Base-by-base conservation (phyloP, 2,888 invertebrate genomes). In the Daptonema setosum region DNA sequence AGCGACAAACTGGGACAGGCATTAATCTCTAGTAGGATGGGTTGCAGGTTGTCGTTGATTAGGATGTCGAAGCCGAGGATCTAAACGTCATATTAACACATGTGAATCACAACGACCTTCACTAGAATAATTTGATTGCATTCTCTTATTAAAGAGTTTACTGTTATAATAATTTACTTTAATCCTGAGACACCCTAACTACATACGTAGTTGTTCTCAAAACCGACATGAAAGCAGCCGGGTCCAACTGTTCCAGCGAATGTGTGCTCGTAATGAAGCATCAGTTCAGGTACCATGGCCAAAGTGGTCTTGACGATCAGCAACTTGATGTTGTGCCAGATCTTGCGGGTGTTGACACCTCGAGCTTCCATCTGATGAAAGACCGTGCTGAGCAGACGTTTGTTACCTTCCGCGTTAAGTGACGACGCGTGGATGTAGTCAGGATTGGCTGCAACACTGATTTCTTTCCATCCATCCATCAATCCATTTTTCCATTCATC, bases 51-150 rank as follows among this genome's bases (percentile, higher is more conserved):
- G 17, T 70, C 66, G 45, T 68, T 60, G 11, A 76, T 63, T 41
- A 76, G 62, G 25, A 76, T 70, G 61, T 76, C 76, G 62, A 76
- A 76, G 2, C 76, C 76, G 56, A 76, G 65, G 54, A 76, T 73
- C 74, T 76, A 65, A 17, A 66, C 52, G 35, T 35, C 11, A 11
- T n/a, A n/a, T n/a, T n/a, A n/a, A n/a, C n/a, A n/a, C n/a, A n/a
- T n/a, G n/a, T n/a, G n/a, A n/a, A n/a, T n/a, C n/a, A n/a, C n/a
- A n/a, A n/a, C n/a, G n/a, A n/a, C n/a, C n/a, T n/a, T n/a, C n/a
- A n/a, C n/a, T n/a, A n/a, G n/a, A n/a, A n/a, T n/a, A n/a, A n/a
- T n/a, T n/a, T n/a, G n/a, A n/a, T n/a, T n/a, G n/a, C n/a, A n/a
- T n/a, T n/a, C n/a, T n/a, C n/a, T n/a, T n/a, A n/a, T n/a, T n/a